These are phyloP conservation scores for Callaeas wilsoni DNA, from an alignment of 2,113 vertebrate genomes.

Conservation along the genomic window DNA sequence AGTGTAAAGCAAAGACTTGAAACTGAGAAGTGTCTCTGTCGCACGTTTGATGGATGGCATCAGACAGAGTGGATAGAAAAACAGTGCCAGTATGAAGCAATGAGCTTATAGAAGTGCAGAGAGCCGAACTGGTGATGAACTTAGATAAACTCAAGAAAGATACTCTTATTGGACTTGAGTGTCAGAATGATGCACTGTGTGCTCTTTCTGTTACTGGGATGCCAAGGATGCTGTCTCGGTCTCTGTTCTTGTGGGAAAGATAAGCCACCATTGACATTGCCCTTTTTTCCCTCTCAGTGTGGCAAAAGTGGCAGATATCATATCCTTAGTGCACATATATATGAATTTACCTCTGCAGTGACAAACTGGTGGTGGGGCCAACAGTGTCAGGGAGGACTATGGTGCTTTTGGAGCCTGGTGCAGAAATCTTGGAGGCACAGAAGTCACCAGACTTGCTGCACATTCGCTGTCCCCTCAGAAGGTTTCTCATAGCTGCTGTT, in stretches of 20 bases:
- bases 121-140: not conserved
- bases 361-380: not conserved
- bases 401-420: not conserved
- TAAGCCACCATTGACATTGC: not conserved
- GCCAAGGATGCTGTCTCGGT: not conserved
- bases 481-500: not conserved
- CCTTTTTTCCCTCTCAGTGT: not conserved
- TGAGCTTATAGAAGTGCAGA: not conserved
- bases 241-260: not conserved
- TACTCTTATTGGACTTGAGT: not conserved
- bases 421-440: not conserved
- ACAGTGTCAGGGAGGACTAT: not conserved
- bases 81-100: fast-evolving
- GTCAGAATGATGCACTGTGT: not conserved
- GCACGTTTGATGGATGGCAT: not conserved
- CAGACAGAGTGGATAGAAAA: not conserved
- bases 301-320: not conserved
- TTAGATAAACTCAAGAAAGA: not conserved
- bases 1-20: not conserved
- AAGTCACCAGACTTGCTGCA: not conserved
- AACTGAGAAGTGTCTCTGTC: not conserved
- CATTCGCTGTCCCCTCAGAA: not conserved
- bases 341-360: not conserved
- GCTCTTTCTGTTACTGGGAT: not conserved
- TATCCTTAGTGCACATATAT: not conserved